Evolutionary conservation across 1,140 invertebrate species (phyloP), one percentile per base, ranked within the genome.

Genomic region (Ceratina australensis): DNA sequence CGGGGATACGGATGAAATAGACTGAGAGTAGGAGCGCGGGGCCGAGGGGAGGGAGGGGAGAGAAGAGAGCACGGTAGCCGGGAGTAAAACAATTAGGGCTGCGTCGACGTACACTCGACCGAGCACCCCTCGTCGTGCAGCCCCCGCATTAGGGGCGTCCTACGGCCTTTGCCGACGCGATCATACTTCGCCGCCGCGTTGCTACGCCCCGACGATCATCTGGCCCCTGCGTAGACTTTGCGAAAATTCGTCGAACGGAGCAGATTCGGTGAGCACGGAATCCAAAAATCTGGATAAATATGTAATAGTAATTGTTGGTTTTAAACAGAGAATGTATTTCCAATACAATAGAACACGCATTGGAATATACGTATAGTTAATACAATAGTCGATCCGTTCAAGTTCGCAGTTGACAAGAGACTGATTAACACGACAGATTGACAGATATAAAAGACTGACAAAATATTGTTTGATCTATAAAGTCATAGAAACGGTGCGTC

Each of bases 51-150:
- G 64, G 22, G 56, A 22, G 56, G 65, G 52, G 49, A 59, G 54
- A 68, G 22, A 18, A 50, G 42, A 50, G 10, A 68, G 78, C 16
- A 47, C 20, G 10, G 50, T 8, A 22, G 64, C 13, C 86, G 87
- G 85, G 91, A 92, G 91, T 91, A 90, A 92, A 92, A 92, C 91
- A 91, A 91, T 92, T 92, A 91, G 87, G 88, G 88, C 84, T 87
- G 86, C 88, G 87, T 89, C 87, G 89, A 89, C 84, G 89, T 86
- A 91, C 89, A 89, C 91, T 92, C 87, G 88, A 91, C 78, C 82
- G 89, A 87, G 83, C 90, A 91, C 88, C 91, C 89, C 86, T 86
- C 83, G 56, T 59, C 50, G 79, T 85, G 63, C 81, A 85, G 59
- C 75, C 75, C 74, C 72, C 79, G n/a, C 76, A 69, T 74, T 83